Evolutionary conservation across 2,113 vertebrate genomes (phyloP).

Genomic region (Euleptes europaea): DNA sequence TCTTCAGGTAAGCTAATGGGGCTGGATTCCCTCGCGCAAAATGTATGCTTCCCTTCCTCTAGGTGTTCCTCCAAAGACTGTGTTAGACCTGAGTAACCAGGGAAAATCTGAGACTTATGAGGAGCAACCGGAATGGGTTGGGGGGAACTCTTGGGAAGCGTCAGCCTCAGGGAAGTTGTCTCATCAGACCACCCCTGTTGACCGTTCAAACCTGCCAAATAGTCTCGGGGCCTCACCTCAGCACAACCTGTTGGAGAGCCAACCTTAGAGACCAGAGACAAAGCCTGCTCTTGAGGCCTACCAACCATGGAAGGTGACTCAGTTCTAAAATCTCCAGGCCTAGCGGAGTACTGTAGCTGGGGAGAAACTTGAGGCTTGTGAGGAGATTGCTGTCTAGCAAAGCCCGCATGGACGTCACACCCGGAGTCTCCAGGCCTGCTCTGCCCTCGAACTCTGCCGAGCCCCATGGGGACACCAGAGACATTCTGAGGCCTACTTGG

Average conservation of each 20-base stretch:
- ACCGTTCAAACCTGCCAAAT: not conserved
- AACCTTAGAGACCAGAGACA: not conserved
- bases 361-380: not conserved
- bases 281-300: not conserved
- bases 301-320: not conserved
- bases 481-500: not conserved
- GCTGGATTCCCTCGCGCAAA: not conserved
- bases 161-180: not conserved
- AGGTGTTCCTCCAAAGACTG: not conserved
- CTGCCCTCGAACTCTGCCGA: not conserved
- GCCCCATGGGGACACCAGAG: not conserved
- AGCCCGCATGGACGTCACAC: not conserved
- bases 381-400: not conserved
- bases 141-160: not conserved
- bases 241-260: not conserved
- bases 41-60: not conserved
- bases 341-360: not conserved
- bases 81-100: not conserved
- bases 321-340: not conserved
- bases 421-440: not conserved
- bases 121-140: not conserved
- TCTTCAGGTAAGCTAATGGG: slow-evolving; percentile 19
- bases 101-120: not conserved
- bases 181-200: not conserved
- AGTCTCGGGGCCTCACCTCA: not conserved